Evolutionary conservation across 2,888 invertebrate species (phyloP), one percentile per base, ranked within the genome.

Genomic region (Atrina japonica): DNA sequence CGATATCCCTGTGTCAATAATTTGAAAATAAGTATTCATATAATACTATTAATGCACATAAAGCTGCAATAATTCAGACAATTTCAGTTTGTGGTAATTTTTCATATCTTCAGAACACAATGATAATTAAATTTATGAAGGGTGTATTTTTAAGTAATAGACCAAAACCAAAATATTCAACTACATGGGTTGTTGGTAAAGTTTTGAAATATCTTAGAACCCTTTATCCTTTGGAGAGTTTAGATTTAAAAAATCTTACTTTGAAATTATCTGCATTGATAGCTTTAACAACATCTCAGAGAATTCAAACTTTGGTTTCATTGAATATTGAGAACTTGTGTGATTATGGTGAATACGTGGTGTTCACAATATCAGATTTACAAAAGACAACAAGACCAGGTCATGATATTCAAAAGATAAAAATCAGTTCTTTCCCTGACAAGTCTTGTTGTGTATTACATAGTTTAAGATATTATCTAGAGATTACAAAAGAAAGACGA

Each of bases 291-390:
- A 56, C 59, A 27, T n/a, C n/a, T n/a, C n/a, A n/a, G n/a, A n/a
- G n/a, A n/a, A n/a, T n/a, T n/a, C n/a, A 73, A 70, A 63, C 69
- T 21, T 47, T 71, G 35, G 58, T 65, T 2, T 23, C 14, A 16
- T 16, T 76, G 35, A 58, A 68, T 55, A 25, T 71, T n/a, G 50
- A 71, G 23, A 29, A 55, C 40, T 49, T 76, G 66, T 58, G 41
- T 18, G 27, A 55, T 14, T 43, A 53, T 41, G 47, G 68, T 16
- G 41, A n/a, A n/a, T n/a, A n/a, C n/a, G n/a, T n/a, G n/a, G n/a
- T n/a, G n/a, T n/a, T n/a, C n/a, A n/a, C n/a, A n/a, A n/a, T n/a
- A n/a, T n/a, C n/a, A n/a, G n/a, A n/a, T n/a, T n/a, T n/a, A n/a
- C n/a, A n/a, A n/a, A 40, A n/a, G 50, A 66, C 61, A 3, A 59